Conservation (phyloP, 2,888 invertebrate genomes). For the Terebella lapidaria region DNA sequence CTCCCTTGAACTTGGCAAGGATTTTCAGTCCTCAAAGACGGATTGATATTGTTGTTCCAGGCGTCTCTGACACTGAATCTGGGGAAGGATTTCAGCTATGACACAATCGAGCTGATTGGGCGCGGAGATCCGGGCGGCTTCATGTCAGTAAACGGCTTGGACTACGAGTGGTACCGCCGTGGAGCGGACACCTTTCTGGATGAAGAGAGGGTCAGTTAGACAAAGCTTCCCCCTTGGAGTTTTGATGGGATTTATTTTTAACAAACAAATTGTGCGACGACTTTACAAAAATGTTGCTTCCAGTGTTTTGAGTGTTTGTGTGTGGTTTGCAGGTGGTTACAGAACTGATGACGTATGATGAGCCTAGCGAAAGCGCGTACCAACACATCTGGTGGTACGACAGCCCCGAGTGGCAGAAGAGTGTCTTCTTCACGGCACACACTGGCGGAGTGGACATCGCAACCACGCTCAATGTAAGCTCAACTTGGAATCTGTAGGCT, state of each 20-base stretch:
- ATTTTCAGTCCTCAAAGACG: too few relatives aligned
- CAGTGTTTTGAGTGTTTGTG: too few relatives aligned
- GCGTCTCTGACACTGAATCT: constrained; percentile 64
- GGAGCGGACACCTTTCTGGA: constrained; percentile 21
- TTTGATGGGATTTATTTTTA: neutral
- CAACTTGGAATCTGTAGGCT: too few relatives aligned
- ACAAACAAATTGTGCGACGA: neutral
- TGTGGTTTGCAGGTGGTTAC: constrained; percentile 16
- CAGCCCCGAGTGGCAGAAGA: constrained; percentile 41
- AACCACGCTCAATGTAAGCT: constrained; percentile 74
- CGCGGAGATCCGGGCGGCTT: constrained; percentile 91
- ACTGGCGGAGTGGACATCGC: constrained; percentile 91
- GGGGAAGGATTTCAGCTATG: constrained; percentile 86
- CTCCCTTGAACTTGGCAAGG: too few relatives aligned
- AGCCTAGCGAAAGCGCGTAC: constrained; percentile 25
- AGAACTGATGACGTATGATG: constrained; percentile 22
- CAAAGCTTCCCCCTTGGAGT: too few relatives aligned
- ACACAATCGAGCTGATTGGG: constrained; percentile 87
- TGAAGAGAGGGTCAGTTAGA: constrained; percentile 23
- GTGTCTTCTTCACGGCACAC: constrained; percentile 65
- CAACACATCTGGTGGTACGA: constrained; percentile 46
- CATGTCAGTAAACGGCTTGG: constrained; percentile 83
- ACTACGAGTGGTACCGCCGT: constrained; percentile 31
- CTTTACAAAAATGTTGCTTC: too few relatives aligned
- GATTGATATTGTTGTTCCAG: neutral